Percentiles rank a stretch among this genome's conserved stretches.
Evolutionary conservation across 2,113 vertebrate genomes (phyloP).

Genomic region (Centropus unirufus): DNA sequence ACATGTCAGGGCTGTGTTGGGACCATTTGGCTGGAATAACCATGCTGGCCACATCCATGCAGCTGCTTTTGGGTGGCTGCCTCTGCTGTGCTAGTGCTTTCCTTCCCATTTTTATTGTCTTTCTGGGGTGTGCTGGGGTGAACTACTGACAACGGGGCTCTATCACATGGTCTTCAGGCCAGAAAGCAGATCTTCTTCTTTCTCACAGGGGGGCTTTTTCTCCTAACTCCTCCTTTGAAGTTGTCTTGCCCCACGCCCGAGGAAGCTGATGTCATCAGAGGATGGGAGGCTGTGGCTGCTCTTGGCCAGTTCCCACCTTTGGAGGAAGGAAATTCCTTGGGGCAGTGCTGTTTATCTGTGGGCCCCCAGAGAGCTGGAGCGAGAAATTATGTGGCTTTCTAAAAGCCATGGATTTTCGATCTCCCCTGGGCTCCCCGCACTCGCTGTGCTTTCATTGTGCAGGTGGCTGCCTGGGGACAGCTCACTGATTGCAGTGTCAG

Average conservation of each 20-base stretch:
- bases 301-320: slow-evolving; percentile 54
- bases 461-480: slow-evolving; percentile 1
- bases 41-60: fast-evolving
- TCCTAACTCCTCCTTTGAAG: slow-evolving; percentile 47
- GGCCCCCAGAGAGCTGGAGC: background rate
- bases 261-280: slow-evolving; percentile 67
- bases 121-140: background rate
- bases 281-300: slow-evolving; percentile 49
- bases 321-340: slow-evolving; percentile 77
- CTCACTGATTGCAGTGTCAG: background rate
- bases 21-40: background rate
- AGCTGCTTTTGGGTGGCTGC: fast-evolving
- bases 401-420: background rate
- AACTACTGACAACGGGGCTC: background rate
- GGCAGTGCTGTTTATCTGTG: slow-evolving; percentile 68
- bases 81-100: background rate
- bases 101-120: background rate
- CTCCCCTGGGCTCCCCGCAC: background rate
- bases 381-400: background rate
- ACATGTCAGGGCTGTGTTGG: background rate
- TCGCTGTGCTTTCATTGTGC: background rate
- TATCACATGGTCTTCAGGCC: background rate
- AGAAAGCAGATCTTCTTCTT: background rate
- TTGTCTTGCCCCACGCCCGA: background rate
- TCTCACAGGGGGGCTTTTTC: slow-evolving; percentile 22